Conservation (phyloP, 2,797 vertebrate genomes). For the Ptychobarbus kaznakovi region DNA sequence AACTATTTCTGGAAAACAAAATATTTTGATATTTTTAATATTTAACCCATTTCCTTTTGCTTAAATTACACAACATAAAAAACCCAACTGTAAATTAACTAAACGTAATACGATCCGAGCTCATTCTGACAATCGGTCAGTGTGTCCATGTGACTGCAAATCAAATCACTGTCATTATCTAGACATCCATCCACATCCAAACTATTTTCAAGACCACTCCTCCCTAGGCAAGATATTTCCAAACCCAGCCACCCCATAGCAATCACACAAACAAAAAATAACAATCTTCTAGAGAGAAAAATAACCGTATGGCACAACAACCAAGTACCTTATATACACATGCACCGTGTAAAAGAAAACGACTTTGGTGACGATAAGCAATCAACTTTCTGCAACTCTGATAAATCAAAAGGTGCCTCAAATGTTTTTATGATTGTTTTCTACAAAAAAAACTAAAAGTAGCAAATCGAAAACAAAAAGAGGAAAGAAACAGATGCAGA, state of each 20-base stretch:
- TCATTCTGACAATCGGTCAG: slow-evolving; percentile 59
- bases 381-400: slow-evolving; percentile 57
- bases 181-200: slow-evolving; percentile 59
- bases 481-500: neutral
- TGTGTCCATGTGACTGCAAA: slow-evolving; percentile 51
- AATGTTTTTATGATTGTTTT: slow-evolving; percentile 58
- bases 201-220: slow-evolving; percentile 71
- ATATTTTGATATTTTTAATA: slow-evolving; percentile 63
- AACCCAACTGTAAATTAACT: slow-evolving; percentile 65
- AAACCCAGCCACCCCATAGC: slow-evolving; percentile 56
- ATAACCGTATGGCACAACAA: slow-evolving; percentile 64
- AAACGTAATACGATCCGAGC: slow-evolving; percentile 59
- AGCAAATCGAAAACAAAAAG: neutral
- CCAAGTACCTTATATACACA: slow-evolving; percentile 77
- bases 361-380: slow-evolving; percentile 62
- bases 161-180: slow-evolving; percentile 54
- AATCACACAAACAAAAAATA: slow-evolving; percentile 56
- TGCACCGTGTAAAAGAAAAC: slow-evolving; percentile 67
- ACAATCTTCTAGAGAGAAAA: slow-evolving; percentile 42
- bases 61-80: slow-evolving; percentile 75
- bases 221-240: slow-evolving; percentile 50
- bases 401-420: slow-evolving; percentile 66
- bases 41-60: slow-evolving; percentile 63
- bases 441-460: too few relatives aligned
- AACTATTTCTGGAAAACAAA: slow-evolving; percentile 55